These are phyloP conservation scores for Oligia fasciuncula DNA, from an alignment of 2,888 invertebrate genomes.

Conservation along the genomic window DNA sequence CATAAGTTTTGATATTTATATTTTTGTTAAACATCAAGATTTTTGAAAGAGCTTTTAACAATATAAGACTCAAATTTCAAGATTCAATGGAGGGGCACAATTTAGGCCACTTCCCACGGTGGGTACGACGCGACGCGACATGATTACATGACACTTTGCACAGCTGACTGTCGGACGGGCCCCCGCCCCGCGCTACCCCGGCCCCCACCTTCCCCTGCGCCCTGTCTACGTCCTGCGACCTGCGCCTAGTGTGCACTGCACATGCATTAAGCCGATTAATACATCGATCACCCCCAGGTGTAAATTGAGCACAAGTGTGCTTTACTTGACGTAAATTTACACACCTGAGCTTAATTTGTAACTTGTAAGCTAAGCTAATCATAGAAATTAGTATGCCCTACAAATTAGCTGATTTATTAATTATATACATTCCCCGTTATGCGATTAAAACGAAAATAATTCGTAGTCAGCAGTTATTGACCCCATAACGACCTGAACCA, in stretches of 20 bases:
- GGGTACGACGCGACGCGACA: constrained; percentile 76
- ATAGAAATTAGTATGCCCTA: background rate
- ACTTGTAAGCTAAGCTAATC: constrained; percentile 4
- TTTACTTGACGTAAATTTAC: constrained; percentile 27
- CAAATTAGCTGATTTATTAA: constrained; percentile 16
- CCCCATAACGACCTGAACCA: constrained; percentile 86
- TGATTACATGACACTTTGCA: constrained; percentile 79
- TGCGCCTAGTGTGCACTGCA: constrained; percentile 77
- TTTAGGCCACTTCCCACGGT: constrained; percentile 87
- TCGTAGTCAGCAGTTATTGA: constrained; percentile 86
- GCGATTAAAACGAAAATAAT: constrained; percentile 69
- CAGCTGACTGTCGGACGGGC: constrained; percentile 87
- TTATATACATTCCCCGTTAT: constrained; percentile 28
- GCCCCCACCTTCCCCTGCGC: constrained; percentile 68
- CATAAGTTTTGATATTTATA: background rate
- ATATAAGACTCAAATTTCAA: constrained; percentile 59
- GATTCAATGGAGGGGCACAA: constrained; percentile 79
- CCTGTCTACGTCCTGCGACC: constrained; percentile 77
- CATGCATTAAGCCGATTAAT: constrained; percentile 65
- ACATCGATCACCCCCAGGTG: constrained; percentile 57
- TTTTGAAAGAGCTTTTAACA: constrained; percentile 23
- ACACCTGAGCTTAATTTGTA: constrained; percentile 33
- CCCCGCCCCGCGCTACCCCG: constrained; percentile 74
- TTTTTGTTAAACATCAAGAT: background rate
- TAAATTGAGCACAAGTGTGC: constrained; percentile 56